These are phyloP conservation scores for Ianthella basta DNA, from an alignment of 37 sponge, comb jelly and placozoan species.

Conservation along the genomic window DNA sequence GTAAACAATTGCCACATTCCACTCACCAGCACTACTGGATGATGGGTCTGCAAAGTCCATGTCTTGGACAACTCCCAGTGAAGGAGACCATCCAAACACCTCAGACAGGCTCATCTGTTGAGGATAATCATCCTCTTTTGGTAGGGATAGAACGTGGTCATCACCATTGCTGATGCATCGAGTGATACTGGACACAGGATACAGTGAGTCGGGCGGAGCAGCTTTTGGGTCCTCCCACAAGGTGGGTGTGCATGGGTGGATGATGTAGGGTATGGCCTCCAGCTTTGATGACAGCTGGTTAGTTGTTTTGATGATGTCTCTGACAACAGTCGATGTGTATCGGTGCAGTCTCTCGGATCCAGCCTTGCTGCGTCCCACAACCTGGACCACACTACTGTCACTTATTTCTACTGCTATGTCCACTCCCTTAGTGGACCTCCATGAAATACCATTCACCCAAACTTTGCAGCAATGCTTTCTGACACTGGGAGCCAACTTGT, in stretches of 20 bases:
- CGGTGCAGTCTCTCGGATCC: neutral
- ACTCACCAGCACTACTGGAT: too few relatives aligned
- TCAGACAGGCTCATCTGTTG: too few relatives aligned
- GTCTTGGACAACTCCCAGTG: too few relatives aligned
- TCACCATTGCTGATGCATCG: too few relatives aligned
- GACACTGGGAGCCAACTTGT: neutral
- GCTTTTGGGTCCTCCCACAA: too few relatives aligned
- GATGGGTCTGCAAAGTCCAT: too few relatives aligned
- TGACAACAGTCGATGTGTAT: neutral
- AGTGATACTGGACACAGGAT: too few relatives aligned
- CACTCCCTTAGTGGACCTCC: neutral
- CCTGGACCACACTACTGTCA: neutral
- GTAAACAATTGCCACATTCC: too few relatives aligned
- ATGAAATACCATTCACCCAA: neutral
- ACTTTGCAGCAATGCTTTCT: neutral
- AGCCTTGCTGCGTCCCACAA: neutral
- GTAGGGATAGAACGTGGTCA: too few relatives aligned
- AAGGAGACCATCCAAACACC: too few relatives aligned
- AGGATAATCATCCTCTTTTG: too few relatives aligned
- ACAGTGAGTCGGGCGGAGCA: too few relatives aligned
- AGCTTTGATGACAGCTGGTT: neutral
- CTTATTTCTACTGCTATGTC: neutral
- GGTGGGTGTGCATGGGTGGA: neutral
- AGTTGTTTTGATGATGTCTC: neutral
- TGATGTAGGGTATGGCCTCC: neutral